Conservation (phyloP, 2,113 vertebrate species). For the Mustelus asterias region DNA sequence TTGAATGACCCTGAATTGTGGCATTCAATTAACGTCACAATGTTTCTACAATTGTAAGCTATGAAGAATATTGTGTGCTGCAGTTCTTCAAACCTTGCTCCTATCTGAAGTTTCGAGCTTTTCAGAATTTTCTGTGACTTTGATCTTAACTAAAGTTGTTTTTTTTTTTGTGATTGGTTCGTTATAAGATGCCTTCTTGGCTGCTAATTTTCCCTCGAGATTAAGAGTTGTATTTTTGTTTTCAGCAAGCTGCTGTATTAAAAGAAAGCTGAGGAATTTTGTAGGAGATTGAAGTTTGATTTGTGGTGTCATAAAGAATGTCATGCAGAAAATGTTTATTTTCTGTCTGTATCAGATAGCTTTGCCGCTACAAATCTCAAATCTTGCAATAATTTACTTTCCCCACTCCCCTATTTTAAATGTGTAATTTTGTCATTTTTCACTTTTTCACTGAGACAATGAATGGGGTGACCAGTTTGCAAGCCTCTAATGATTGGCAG, state of each 20-base stretch:
- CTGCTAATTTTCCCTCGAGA: background rate
- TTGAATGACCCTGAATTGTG: conserved; percentile 19
- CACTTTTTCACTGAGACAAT: background rate
- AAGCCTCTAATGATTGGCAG: background rate
- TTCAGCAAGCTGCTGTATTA: background rate
- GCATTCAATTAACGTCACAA: background rate
- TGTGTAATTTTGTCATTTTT: background rate
- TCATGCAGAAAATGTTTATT: conserved; percentile 5
- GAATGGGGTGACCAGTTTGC: background rate
- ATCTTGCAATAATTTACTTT: background rate
- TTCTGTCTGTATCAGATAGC: conserved; percentile 30
- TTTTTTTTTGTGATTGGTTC: background rate
- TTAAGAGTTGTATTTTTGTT: background rate
- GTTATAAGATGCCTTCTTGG: background rate
- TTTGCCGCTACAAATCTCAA: background rate
- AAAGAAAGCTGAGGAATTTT: conserved; percentile 4
- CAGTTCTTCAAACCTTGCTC: background rate
- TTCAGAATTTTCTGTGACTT: background rate
- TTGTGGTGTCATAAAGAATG: conserved; percentile 5
- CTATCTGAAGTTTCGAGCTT: background rate
- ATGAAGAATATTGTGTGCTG: background rate
- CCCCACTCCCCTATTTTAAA: background rate
- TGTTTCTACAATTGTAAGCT: background rate
- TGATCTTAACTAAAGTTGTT: background rate
- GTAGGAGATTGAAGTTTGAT: background rate